phyloP scores from a whole-genome alignment of 2,113 vertebrate genomes.

The Muntiacus muntjak region DNA sequence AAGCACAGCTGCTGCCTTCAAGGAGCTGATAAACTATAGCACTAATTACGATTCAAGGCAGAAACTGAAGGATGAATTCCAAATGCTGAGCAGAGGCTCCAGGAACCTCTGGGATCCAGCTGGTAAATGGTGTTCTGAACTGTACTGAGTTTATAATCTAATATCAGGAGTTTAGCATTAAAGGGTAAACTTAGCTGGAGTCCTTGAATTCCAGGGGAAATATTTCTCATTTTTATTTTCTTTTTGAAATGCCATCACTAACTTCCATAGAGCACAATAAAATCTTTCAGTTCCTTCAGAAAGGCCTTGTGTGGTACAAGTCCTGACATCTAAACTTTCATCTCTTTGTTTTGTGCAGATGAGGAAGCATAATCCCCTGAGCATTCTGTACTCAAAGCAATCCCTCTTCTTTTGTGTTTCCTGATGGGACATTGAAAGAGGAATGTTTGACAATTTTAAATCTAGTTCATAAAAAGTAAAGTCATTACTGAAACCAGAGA shows the following conservation, averaged over 20 bases:
- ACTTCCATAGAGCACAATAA: constrained; percentile 22
- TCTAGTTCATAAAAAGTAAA: neutral
- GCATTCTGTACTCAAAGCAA: neutral
- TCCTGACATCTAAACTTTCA: neutral
- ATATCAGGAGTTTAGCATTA: neutral
- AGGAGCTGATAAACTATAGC: neutral
- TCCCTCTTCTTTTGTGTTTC: constrained; percentile 35
- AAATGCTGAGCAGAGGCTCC: neutral
- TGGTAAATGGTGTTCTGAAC: neutral
- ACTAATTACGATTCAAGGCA: neutral
- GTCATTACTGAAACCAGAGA: neutral
- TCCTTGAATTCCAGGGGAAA: constrained; percentile 38
- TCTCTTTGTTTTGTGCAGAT: constrained; percentile 21
- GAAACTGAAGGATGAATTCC: neutral
- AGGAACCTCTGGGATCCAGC: neutral
- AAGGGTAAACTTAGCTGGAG: neutral
- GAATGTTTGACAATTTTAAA: neutral
- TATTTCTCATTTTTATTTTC: constrained; percentile 46
- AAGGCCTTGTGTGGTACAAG: neutral
- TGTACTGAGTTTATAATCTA: neutral
- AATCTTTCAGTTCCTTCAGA: constrained; percentile 1
- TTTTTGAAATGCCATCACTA: neutral
- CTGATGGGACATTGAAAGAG: neutral
- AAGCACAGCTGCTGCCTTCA: neutral
- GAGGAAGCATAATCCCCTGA: neutral